Conservation (phyloP, 2,797 vertebrate species). For the Arremon aurantiirostris region DNA sequence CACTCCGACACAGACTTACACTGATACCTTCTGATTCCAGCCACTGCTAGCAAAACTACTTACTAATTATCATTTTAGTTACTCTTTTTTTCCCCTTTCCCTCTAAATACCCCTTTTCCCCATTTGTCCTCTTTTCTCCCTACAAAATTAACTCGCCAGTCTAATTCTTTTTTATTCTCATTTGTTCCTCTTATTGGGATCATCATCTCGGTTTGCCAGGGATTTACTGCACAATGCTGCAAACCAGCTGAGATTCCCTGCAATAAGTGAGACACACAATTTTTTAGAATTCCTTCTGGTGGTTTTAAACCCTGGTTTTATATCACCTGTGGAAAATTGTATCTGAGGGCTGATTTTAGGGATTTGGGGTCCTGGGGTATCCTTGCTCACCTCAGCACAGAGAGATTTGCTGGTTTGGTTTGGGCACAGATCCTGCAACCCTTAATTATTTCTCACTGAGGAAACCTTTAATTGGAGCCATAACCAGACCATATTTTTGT, state of each 20-base stretch:
- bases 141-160: accelerated
- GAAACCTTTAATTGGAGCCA: background rate
- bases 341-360: background rate
- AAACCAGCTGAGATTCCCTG: accelerated
- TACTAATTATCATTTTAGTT: background rate
- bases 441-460: constrained; percentile 8
- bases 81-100: background rate
- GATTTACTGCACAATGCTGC: accelerated
- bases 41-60: background rate
- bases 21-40: background rate
- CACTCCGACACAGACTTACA: accelerated
- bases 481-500: background rate
- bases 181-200: background rate
- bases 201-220: background rate
- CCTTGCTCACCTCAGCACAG: background rate
- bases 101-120: background rate
- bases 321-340: accelerated
- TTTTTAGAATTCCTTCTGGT: background rate
- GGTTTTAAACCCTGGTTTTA: background rate
- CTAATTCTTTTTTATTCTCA: background rate
- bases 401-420: background rate
- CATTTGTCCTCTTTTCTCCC: accelerated
- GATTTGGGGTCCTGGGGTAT: accelerated
- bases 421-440: background rate
- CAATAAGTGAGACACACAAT: accelerated